Conservation (phyloP, 2,888 invertebrate species). For the Amphipyra berbera region DNA sequence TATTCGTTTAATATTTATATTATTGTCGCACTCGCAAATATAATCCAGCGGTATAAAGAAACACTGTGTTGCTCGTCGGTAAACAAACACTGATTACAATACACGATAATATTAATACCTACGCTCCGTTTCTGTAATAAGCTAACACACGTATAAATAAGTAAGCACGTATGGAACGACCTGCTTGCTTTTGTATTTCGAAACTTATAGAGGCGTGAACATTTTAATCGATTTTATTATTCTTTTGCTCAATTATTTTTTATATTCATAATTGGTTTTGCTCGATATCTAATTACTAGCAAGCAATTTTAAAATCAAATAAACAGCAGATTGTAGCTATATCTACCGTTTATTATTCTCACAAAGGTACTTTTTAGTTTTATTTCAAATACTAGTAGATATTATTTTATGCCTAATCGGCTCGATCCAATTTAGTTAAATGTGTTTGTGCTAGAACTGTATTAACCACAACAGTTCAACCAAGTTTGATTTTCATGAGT, state of each 20-base stretch:
- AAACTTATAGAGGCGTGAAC: too few species aligned
- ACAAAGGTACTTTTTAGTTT: conserved; percentile 12
- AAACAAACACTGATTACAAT: conserved; percentile 63
- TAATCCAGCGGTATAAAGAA: conserved; percentile 70
- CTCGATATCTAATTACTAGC: conserved; percentile 12
- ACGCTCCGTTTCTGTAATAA: conserved; percentile 25
- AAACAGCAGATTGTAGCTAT: conserved; percentile 1
- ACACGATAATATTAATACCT: conserved; percentile 31
- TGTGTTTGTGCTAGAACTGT: conserved; percentile 20
- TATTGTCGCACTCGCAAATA: conserved; percentile 74
- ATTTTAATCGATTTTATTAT: too few species aligned
- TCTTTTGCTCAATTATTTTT: too few species aligned
- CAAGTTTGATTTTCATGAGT: conserved; percentile 41
- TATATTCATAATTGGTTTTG: conserved; percentile 11
- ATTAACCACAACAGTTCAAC: conserved; percentile 28
- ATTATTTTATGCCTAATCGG: conserved; percentile 20
- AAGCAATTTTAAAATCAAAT: conserved; percentile 18
- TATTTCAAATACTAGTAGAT: conserved; percentile 2
- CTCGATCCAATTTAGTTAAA: conserved; percentile 36
- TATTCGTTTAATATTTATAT: conserved; percentile 85
- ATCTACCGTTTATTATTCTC: conserved; percentile 1
- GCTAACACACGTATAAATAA: conserved; percentile 20
- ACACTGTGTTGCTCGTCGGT: conserved; percentile 70
- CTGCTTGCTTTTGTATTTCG: conserved; percentile 6
- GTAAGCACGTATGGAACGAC: conserved; percentile 15